Evolutionary conservation across 2,888 invertebrate species (phyloP), one percentile per base, ranked within the genome.

Genomic region (Phymatocera aterrima): DNA sequence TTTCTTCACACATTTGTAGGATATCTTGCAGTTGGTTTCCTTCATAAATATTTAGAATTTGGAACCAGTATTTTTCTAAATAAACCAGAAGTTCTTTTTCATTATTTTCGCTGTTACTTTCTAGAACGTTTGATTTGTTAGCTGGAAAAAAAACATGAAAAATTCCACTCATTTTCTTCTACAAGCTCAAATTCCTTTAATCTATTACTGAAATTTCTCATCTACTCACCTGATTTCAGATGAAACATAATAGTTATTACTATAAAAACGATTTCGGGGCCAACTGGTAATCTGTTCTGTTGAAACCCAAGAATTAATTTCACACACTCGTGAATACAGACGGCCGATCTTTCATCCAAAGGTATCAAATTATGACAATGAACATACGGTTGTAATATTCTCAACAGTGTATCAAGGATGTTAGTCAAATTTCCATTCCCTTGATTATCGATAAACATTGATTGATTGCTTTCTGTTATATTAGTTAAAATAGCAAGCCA

Each of bases 281-380:
- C 40, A 18, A 81, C 77, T 10, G 79, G 18, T 64, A 84, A 81
- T 64, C 81, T 82, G 24, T 82, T 85, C 75, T 82, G 83, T 81
- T 86, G 83, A 80, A 88, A 83, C 83, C 83, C 84, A 60, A 83
- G 80, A 79, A 85, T 81, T 61, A 88, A 84, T 78, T 86, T 85
- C 5, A 88, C 81, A 57, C 85, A 83, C 21, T 85, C 83, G 43
- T 87, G 84, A 78, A 89, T 86, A 40, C 86, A 88, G 24, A 82
- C 70, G 1, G 86, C 84, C 21, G 82, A 81, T 15, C 80, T 81
- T 37, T 86, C 85, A 12, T 87, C 86, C 12, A 85, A 37, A 3
- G 85, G 83, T 64, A 82, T 82, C 37, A 87, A 82, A 82, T 86
- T 86, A 72, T 79, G 81, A 0, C 80, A 79, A 54, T 82, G 64